A percentile compares a stretch with the other conserved stretches of the same genome.
These are phyloP conservation scores for Porites evermanni DNA, from an alignment of 92 coral and sea anemone genomes.

Conservation along the genomic window DNA sequence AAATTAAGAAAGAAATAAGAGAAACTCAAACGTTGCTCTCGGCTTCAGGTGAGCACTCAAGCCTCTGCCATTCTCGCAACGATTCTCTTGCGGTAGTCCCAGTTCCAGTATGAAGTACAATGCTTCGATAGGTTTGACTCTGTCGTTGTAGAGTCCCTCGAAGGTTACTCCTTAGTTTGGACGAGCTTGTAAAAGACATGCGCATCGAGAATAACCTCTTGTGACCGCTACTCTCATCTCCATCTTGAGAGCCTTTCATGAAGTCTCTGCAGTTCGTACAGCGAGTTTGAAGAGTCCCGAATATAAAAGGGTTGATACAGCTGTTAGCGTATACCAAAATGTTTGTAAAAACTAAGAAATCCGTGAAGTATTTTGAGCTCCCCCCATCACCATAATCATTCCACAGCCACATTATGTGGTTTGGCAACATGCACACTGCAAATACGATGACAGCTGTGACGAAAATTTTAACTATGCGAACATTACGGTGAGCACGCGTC, in stretches of 20 bases:
- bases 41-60: neutral
- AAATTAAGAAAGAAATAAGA: no score
- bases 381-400: constrained; percentile 74
- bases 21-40: constrained; percentile 26
- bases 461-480: constrained; percentile 85
- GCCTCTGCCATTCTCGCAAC: constrained; percentile 1
- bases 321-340: constrained; percentile 87
- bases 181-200: constrained; percentile 67
- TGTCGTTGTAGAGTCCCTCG: constrained; percentile 38
- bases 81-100: constrained; percentile 3
- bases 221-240: constrained; percentile 5
- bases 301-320: constrained; percentile 93
- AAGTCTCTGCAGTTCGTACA: constrained; percentile 54
- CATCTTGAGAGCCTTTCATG: constrained; percentile 24
- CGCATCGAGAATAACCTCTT: constrained; percentile 60
- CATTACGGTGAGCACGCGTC: constrained; percentile 76
- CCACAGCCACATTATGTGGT: constrained; percentile 96
- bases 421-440: constrained; percentile 91
- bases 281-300: constrained; percentile 83
- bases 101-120: constrained; percentile 27
- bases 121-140: constrained; percentile 4
- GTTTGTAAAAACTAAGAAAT: constrained; percentile 78
- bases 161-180: constrained; percentile 30
- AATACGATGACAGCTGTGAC: constrained; percentile 85
- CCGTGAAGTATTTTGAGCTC: constrained; percentile 52